These are phyloP conservation scores for Pandemis corylana DNA, from an alignment of 2,888 invertebrate genomes.

Conservation along the genomic window DNA sequence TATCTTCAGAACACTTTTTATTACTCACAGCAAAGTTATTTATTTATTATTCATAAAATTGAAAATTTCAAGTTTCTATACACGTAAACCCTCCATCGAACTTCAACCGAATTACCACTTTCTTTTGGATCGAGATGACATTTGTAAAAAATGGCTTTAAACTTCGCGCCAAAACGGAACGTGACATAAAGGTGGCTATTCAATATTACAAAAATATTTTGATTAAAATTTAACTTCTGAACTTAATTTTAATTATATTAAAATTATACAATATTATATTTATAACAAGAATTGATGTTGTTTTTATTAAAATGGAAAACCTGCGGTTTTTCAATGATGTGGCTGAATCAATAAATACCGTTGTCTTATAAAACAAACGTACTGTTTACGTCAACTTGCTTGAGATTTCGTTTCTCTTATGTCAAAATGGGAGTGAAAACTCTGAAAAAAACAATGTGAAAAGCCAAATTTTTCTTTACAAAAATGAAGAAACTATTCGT, in stretches of 20 bases:
- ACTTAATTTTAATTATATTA: too few species aligned
- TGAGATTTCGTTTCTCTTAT: conserved; percentile 45
- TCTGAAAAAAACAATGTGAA: conserved; percentile 78
- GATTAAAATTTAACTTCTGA: too few species aligned
- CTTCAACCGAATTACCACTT: neutral
- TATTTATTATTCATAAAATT: too few species aligned
- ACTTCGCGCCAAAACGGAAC: conserved; percentile 11
- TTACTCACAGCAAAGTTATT: too few species aligned
- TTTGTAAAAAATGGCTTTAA: neutral
- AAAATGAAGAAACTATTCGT: conserved; percentile 70
- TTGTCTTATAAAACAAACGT: conserved; percentile 42
- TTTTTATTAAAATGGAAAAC: too few species aligned
- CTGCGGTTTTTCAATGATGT: neutral
- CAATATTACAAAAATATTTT: neutral
- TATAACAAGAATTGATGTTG: too few species aligned
- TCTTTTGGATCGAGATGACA: neutral
- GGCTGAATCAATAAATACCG: conserved; percentile 31
- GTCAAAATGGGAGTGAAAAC: conserved; percentile 76
- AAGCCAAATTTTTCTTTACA: conserved; percentile 55
- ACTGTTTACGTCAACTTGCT: conserved; percentile 75
- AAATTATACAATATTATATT: too few species aligned
- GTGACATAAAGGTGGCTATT: conserved; percentile 18
- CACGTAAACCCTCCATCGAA: too few species aligned
- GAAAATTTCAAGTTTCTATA: too few species aligned
- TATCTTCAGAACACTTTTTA: too few species aligned